Evolutionary conservation across 2,888 invertebrate genomes (phyloP).

Genomic region (Hypolimnas misippus): DNA sequence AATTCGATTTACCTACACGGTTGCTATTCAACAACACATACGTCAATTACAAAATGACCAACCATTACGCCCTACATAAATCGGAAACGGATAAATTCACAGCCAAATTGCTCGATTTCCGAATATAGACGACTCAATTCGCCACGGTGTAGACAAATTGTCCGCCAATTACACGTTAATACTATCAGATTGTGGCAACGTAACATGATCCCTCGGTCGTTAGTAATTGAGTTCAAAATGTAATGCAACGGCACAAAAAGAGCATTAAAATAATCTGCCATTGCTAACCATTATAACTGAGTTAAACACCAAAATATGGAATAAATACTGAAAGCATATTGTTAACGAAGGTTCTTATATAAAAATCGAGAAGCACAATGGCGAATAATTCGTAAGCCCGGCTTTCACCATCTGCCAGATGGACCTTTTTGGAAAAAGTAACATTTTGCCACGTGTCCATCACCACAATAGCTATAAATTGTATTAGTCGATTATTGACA

Average conservation of each 20-base stretch:
- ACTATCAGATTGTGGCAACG: constrained; percentile 24
- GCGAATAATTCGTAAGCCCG: constrained; percentile 53
- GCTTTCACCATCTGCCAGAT: constrained; percentile 62
- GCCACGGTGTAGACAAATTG: constrained; percentile 65
- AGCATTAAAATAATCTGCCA: constrained; percentile 52
- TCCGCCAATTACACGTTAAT: constrained; percentile 47
- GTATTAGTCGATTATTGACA: constrained; percentile 64
- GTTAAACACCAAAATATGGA: constrained; percentile 59
- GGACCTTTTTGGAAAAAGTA: constrained; percentile 48
- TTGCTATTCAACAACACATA: constrained; percentile 62
- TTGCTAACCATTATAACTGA: constrained; percentile 51
- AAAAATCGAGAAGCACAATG: constrained; percentile 55
- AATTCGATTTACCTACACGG: constrained; percentile 73
- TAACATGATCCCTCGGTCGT: constrained; percentile 33
- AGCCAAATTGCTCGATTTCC: constrained; percentile 77
- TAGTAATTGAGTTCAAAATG: constrained; percentile 18
- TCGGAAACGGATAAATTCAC: constrained; percentile 72
- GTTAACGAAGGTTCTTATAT: constrained; percentile 50
- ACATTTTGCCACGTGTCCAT: constrained; percentile 69
- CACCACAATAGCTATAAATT: constrained; percentile 62
- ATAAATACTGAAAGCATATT: constrained; percentile 46
- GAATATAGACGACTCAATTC: constrained; percentile 70
- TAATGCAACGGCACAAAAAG: constrained; percentile 38
- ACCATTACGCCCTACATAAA: constrained; percentile 64
- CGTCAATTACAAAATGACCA: constrained; percentile 58